These are phyloP conservation scores for Priocnemis perturbator DNA, from an alignment of 2,888 invertebrate species.

Conservation along the genomic window DNA sequence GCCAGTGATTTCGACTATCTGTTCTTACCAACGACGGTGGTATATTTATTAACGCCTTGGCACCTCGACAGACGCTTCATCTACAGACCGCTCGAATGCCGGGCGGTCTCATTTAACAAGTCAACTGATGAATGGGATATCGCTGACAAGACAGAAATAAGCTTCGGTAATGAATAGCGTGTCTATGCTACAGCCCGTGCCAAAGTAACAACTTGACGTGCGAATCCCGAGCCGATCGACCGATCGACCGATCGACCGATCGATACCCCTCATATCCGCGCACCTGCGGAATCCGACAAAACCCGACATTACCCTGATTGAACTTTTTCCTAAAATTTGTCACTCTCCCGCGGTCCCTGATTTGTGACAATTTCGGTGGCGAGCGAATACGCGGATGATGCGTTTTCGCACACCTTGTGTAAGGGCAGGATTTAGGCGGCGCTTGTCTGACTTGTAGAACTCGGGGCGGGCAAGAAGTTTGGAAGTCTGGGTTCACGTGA, in stretches of 20 bases:
- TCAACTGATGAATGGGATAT: conserved; percentile 66
- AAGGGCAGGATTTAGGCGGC: conserved; percentile 38
- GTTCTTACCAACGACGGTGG: conserved; percentile 43
- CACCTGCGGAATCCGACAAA: too few relatives aligned
- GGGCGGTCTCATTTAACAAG: conserved; percentile 60
- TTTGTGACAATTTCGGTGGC: too few relatives aligned
- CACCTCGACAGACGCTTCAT: conserved; percentile 65
- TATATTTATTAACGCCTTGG: conserved; percentile 69
- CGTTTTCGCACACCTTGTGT: conserved; percentile 38
- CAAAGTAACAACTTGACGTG: too few relatives aligned
- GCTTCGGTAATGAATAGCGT: conserved; percentile 4
- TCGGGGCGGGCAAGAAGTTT: conserved; percentile 59
- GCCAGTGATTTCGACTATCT: conserved; percentile 47
- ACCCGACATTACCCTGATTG: too few relatives aligned
- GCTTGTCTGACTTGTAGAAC: conserved; percentile 46
- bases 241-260: too few relatives aligned
- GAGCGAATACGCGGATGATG: conserved; percentile 14
- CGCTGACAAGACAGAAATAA: conserved; percentile 61
- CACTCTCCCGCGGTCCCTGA: too few relatives aligned
- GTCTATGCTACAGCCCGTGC: too few relatives aligned
- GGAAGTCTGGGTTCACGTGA: conserved; percentile 47
- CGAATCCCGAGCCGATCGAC: too few relatives aligned
- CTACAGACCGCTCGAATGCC: conserved; percentile 58
- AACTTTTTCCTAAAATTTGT: too few relatives aligned
- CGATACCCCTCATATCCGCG: too few relatives aligned